These are phyloP conservation scores for Agrochola circellaris DNA, from an alignment of 2,888 invertebrate species.

Conservation along the genomic window DNA sequence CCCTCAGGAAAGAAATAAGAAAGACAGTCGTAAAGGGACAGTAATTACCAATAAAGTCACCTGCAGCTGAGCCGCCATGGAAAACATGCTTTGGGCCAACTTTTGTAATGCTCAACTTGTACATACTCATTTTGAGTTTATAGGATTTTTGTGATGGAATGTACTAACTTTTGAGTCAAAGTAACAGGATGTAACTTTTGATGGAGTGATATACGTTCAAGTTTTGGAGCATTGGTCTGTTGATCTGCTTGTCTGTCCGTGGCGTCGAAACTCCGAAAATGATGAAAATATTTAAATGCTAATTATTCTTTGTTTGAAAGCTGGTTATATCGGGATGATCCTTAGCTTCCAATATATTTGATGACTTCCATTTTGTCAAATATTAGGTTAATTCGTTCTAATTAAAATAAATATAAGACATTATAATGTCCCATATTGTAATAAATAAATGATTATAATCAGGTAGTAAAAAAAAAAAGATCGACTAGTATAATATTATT, in stretches of 20 bases:
- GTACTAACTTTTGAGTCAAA: background rate
- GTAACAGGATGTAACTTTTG: background rate
- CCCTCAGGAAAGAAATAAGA: conserved; percentile 65
- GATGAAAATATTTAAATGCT: background rate
- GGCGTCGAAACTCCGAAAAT: background rate
- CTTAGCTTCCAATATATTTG: background rate
- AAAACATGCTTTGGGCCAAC: conserved; percentile 43
- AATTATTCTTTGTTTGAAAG: background rate
- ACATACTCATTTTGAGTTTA: conserved; percentile 28
- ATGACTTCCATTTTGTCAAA: background rate
- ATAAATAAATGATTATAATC: too few relatives aligned
- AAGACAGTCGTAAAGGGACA: conserved; percentile 70
- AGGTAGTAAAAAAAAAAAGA: background rate
- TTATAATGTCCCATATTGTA: too few relatives aligned
- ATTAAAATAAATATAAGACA: too few relatives aligned
- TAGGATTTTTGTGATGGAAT: conserved; percentile 12
- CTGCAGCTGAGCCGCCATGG: conserved; percentile 62
- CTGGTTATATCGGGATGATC: background rate
- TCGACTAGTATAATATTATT: background rate
- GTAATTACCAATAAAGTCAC: conserved; percentile 74
- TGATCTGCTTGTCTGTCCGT: background rate
- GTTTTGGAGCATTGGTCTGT: background rate
- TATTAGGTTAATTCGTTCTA: background rate
- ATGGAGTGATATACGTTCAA: background rate
- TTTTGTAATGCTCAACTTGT: conserved; percentile 39